Evolutionary conservation across 2,888 invertebrate species (phyloP).

Genomic region (Galerucella calmariensis): DNA sequence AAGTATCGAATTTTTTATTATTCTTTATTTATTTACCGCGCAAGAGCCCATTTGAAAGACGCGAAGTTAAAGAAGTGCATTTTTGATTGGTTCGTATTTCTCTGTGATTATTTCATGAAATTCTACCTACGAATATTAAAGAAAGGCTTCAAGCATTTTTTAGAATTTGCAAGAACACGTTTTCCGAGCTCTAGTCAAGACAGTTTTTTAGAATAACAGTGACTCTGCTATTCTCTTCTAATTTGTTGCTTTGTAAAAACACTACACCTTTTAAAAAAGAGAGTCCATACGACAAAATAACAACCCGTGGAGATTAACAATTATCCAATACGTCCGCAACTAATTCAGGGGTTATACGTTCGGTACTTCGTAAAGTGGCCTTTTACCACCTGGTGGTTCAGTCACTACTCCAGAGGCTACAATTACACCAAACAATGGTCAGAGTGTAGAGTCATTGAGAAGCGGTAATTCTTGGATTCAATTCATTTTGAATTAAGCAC

Average conservation of each 20-base stretch:
- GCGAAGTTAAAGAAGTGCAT: too few species aligned
- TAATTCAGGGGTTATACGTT: constrained; percentile 43
- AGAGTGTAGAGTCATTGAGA: constrained; percentile 62
- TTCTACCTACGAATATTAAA: too few species aligned
- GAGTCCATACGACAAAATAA: constrained; percentile 20
- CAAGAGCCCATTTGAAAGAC: too few species aligned
- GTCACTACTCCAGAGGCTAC: constrained; percentile 65
- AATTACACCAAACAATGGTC: constrained; percentile 63
- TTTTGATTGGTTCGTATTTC: too few species aligned
- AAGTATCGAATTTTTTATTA: too few species aligned
- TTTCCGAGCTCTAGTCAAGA: not conserved
- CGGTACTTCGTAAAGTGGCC: constrained; percentile 55
- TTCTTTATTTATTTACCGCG: too few species aligned
- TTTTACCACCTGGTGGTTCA: constrained; percentile 63
- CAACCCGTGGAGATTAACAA: constrained; percentile 42
- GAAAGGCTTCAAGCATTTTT: too few species aligned
- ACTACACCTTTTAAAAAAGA: constrained; percentile 3
- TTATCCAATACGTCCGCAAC: constrained; percentile 38
- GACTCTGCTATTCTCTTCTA: not conserved
- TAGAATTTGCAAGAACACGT: too few species aligned
- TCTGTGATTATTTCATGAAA: too few species aligned
- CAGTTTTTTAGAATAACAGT: not conserved
- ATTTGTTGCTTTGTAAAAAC: not conserved
- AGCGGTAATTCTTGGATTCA: constrained; percentile 62
- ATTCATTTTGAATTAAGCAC: constrained; percentile 63